Evolutionary conservation across 92 coral and sea anemone genomes (phyloP), one percentile per base, ranked within the genome.

Genomic region (Bergia sp.): DNA sequence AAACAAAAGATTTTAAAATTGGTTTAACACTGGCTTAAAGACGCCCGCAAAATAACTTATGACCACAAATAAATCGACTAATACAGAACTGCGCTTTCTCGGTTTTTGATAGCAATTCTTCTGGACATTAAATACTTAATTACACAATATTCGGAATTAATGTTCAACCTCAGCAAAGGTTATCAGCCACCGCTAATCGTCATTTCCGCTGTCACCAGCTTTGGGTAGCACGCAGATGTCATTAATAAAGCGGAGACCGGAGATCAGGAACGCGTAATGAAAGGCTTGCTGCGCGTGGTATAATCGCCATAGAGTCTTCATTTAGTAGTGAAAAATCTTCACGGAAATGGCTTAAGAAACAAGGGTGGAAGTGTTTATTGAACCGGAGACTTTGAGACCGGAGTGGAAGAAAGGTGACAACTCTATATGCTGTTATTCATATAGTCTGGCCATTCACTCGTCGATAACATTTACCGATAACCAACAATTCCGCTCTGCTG

Each of bases 121-220:
- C 69, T n/a, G 79, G 47, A 74, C 15, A 74, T 39, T 74, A 82
- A 18, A 64, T 39, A 57, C 74, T 39, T 74, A 82, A 18, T 82
- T 39, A 57, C 74, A 0, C 86, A 38, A 67, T 82, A 67, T 42
- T 42, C 73, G 44, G 77, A 69, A 43, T 83, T 83, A 23, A 83
- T 44, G 36, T 72, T 44, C 41, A 45, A 83, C 87, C 87, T 43
- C 50, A 18, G 50, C 67, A 58, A 38, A 83, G 87, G 87, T 83
- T 83, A 83, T 83, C 78, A 20, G 87, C 61, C 87, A 58, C 87
- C 61, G 39, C 5, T 83, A 66, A 83, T 83, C 87, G 87, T 83
- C 87, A 83, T 37, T 83, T 83, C 87, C 87, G 87, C 87, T 83
- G 87, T 83, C 87, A 67, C 37, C 58, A 41, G 45, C 77, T 66